phyloP scores from a whole-genome alignment of 1,140 invertebrate genomes.

The Atopsyche davidsoni region DNA sequence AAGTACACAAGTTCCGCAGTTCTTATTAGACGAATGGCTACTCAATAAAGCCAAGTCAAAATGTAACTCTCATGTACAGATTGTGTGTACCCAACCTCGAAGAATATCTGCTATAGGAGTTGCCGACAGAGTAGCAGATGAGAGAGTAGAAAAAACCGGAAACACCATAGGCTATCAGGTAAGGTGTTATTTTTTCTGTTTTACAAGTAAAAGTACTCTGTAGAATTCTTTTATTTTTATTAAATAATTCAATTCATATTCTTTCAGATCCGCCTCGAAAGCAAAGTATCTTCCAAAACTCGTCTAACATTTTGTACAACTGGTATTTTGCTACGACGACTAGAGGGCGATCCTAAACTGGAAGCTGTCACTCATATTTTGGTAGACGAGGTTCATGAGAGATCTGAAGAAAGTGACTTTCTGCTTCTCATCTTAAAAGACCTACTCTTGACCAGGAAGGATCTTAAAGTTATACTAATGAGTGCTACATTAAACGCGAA shows the following conservation, averaged over 20 bases:
- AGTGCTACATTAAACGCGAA: conserved; percentile 79
- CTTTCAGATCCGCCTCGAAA: conserved; percentile 56
- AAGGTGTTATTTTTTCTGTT: conserved; percentile 41
- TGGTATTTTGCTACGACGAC: conserved; percentile 76
- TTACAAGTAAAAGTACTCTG: neutral
- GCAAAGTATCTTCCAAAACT: conserved; percentile 71
- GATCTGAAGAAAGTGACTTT: conserved; percentile 83
- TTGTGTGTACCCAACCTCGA: conserved; percentile 89
- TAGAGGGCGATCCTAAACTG: conserved; percentile 68
- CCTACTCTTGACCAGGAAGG: conserved; percentile 58
- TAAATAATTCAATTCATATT: neutral
- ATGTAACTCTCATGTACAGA: conserved; percentile 58
- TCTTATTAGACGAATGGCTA: conserved; percentile 76
- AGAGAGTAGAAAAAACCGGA: conserved; percentile 76
- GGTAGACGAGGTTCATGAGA: conserved; percentile 90
- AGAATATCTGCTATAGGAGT: conserved; percentile 89
- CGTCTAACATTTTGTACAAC: conserved; percentile 85
- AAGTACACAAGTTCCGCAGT: conserved; percentile 88
- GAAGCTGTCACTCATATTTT: conserved; percentile 70
- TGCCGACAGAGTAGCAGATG: conserved; percentile 83
- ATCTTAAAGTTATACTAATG: conserved; percentile 80
- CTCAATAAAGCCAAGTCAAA: conserved; percentile 39
- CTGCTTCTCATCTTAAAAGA: conserved; percentile 73
- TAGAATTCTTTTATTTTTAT: neutral
- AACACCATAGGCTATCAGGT: conserved; percentile 81